Evolutionary conservation across 2,797 vertebrate genomes (phyloP).

Genomic region (Lates japonicus): DNA sequence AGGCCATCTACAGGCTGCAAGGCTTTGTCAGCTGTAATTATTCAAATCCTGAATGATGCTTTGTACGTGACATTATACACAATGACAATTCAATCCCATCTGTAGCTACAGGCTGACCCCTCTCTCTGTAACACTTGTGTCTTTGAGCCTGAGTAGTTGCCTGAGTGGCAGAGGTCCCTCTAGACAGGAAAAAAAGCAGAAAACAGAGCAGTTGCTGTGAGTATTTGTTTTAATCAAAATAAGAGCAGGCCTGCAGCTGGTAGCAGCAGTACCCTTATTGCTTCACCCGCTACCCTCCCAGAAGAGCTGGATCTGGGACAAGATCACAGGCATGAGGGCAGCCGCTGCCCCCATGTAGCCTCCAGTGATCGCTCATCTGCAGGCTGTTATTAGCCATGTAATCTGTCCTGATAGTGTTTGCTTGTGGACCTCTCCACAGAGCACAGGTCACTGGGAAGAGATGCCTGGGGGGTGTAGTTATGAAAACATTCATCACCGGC

Average conservation of each 20-base stretch:
- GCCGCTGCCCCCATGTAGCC: conserved; percentile 64
- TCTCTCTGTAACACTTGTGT: conserved; percentile 65
- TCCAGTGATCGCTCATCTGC: conserved; percentile 77
- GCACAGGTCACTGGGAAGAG: conserved; percentile 78
- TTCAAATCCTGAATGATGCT: conserved; percentile 82
- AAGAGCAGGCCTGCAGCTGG: conserved; percentile 72
- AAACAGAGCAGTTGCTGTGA: conserved; percentile 74
- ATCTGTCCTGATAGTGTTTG: conserved; percentile 83
- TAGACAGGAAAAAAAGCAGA: conserved; percentile 65
- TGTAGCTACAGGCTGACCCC: conserved; percentile 75
- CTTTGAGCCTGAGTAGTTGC: conserved; percentile 68
- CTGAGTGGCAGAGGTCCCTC: conserved; percentile 73
- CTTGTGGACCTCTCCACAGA: conserved; percentile 74
- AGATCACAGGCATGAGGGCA: conserved; percentile 70
- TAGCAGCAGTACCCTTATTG: conserved; percentile 65
- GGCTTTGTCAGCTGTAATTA: conserved; percentile 80
- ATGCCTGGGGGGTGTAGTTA: conserved; percentile 69
- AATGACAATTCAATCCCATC: conserved; percentile 84
- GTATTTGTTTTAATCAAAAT: conserved; percentile 82
- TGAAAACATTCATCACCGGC: conserved; percentile 79
- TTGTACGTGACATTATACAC: conserved; percentile 82
- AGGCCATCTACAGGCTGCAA: conserved; percentile 72
- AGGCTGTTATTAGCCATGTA: conserved; percentile 81
- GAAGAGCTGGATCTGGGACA: conserved; percentile 75
- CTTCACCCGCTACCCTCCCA: conserved; percentile 65